These are phyloP conservation scores for Stenolophus ochropezus DNA, from an alignment of 2,888 invertebrate species.

Conservation along the genomic window DNA sequence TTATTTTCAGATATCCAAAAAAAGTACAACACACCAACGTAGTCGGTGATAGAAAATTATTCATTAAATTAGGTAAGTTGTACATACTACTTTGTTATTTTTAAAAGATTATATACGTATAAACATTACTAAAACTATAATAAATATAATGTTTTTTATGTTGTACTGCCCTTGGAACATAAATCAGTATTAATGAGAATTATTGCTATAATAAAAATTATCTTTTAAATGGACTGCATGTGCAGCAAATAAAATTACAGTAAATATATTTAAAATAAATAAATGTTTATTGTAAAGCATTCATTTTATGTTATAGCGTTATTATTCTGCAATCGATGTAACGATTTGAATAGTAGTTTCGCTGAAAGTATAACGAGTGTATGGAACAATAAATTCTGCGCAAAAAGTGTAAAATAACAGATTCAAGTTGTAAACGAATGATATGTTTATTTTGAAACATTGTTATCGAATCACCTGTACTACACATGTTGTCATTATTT, in stretches of 20 bases:
- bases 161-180: too few species aligned
- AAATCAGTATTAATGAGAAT: too few species aligned
- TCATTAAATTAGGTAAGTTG: too few species aligned
- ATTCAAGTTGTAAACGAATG: conserved; percentile 37
- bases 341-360: conserved; percentile 15
- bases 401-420: conserved; percentile 44
- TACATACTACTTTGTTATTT: too few species aligned
- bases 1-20: too few species aligned
- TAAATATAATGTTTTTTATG: too few species aligned
- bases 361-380: conserved; percentile 22
- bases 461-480: conserved; percentile 41
- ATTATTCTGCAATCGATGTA: conserved; percentile 18
- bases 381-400: conserved; percentile 26
- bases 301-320: conserved; percentile 6
- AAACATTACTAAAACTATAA: too few species aligned
- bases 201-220: neutral
- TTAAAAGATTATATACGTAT: too few species aligned
- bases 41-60: too few species aligned
- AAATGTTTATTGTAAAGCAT: neutral
- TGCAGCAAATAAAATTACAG: neutral
- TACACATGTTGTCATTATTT: conserved; percentile 38
- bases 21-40: too few species aligned
- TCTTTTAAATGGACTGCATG: neutral
- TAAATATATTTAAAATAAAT: neutral
- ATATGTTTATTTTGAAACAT: conserved; percentile 40